These are phyloP conservation scores for Psittacula echo DNA, from an alignment of 2,797 vertebrate genomes.

Conservation along the genomic window DNA sequence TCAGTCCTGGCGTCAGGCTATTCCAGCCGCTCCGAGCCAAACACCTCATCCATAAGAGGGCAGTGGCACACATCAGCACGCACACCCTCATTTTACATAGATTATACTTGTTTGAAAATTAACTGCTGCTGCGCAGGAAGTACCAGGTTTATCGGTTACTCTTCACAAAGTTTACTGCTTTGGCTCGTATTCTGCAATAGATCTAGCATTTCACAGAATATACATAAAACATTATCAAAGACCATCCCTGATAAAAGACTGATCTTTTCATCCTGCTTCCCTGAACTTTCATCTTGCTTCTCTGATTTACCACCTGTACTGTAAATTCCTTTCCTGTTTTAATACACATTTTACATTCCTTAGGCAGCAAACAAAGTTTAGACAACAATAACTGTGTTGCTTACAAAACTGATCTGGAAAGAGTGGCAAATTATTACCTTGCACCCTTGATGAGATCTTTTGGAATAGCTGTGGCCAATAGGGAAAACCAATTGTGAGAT, in stretches of 20 bases:
- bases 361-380: background rate
- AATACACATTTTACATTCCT: conserved; percentile 15
- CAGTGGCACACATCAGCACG: background rate
- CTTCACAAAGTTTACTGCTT: background rate
- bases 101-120: conserved; percentile 36
- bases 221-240: conserved; percentile 32
- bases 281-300: conserved; percentile 48
- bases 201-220: conserved; percentile 27
- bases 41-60: background rate
- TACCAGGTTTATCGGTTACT: background rate
- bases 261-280: conserved; percentile 8
- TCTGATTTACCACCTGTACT: background rate
- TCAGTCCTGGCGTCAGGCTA: background rate
- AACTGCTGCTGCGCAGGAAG: conserved; percentile 33
- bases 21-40: background rate
- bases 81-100: background rate
- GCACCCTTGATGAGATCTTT: background rate
- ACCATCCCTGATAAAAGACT: background rate
- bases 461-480: background rate
- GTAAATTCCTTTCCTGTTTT: background rate
- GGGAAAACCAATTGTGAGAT: background rate
- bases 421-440: background rate
- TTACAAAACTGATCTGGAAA: background rate
- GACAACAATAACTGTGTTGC: background rate
- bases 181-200: background rate